These are phyloP conservation scores for Dolichallabes microphthalmus DNA, from an alignment of 2,113 vertebrate genomes.

Conservation along the genomic window DNA sequence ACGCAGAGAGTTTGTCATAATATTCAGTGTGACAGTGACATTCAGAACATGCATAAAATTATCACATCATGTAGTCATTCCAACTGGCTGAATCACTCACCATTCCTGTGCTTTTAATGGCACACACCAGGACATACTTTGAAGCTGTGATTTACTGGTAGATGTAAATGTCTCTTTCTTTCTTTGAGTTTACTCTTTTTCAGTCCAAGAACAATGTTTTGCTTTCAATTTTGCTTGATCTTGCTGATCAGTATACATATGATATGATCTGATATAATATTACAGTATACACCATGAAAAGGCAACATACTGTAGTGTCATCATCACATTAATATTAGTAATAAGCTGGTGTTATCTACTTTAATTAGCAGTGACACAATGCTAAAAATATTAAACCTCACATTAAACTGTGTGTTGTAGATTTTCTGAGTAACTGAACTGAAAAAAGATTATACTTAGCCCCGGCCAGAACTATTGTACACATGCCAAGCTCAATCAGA, in stretches of 20 bases:
- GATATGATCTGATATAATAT: neutral
- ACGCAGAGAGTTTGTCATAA: conserved; percentile 16
- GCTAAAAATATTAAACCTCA: neutral
- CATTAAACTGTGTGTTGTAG: neutral
- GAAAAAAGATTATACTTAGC: neutral
- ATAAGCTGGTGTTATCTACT: neutral
- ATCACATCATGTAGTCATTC: conserved; percentile 11
- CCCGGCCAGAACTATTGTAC: neutral
- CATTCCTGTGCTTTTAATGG: conserved; percentile 26
- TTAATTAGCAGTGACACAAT: conserved; percentile 2
- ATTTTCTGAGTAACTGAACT: neutral
- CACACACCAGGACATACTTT: conserved; percentile 22
- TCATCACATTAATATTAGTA: conserved; percentile 8
- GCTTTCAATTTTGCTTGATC: conserved; percentile 14
- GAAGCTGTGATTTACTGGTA: conserved; percentile 21
- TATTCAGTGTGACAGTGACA: conserved; percentile 29
- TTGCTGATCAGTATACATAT: neutral
- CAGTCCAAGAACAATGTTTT: conserved; percentile 5
- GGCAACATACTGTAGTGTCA: neutral
- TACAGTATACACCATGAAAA: neutral
- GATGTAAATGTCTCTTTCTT: conserved; percentile 10
- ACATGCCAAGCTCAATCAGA: neutral
- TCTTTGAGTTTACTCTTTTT: neutral
- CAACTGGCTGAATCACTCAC: neutral
- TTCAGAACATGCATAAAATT: conserved; percentile 37